These are phyloP conservation scores for Montipora foliosa DNA, from an alignment of 64 coral and sea anemone genomes.

Conservation along the genomic window DNA sequence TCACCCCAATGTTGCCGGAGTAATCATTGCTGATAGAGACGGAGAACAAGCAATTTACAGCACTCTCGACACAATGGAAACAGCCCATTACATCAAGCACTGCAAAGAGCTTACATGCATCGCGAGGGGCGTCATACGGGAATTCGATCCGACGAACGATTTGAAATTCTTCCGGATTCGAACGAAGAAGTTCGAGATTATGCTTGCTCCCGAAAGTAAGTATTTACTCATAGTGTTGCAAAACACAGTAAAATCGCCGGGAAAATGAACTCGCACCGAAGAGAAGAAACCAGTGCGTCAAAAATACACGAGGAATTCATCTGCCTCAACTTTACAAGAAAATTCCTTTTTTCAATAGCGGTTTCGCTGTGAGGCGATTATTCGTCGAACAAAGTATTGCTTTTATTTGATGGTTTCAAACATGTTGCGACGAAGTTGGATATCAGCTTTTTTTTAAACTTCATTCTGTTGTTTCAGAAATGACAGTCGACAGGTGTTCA, in stretches of 20 bases:
- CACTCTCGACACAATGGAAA: slow-evolving; percentile 53
- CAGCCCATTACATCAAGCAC: slow-evolving; percentile 67
- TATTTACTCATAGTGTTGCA: slow-evolving; percentile 81
- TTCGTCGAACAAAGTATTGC: too few relatives aligned
- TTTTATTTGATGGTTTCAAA: too few relatives aligned
- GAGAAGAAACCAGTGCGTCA: too few relatives aligned
- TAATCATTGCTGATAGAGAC: slow-evolving; percentile 49
- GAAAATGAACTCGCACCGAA: neutral
- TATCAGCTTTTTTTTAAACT: too few relatives aligned
- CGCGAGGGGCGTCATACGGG: slow-evolving; percentile 44
- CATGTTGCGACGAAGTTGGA: too few relatives aligned
- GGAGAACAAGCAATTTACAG: slow-evolving; percentile 51
- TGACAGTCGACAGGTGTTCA: too few relatives aligned
- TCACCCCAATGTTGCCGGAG: slow-evolving; percentile 64
- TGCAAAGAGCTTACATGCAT: slow-evolving; percentile 56
- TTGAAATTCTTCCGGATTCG: slow-evolving; percentile 75
- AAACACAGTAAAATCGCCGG: slow-evolving; percentile 28
- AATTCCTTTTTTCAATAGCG: neutral
- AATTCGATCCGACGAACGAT: slow-evolving; percentile 77
- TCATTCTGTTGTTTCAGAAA: too few relatives aligned
- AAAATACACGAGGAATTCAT: slow-evolving; percentile 12
- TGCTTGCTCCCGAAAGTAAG: slow-evolving; percentile 61
- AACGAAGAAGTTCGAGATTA: slow-evolving; percentile 73
- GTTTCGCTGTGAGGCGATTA: too few relatives aligned
- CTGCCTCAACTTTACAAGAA: neutral